These are phyloP conservation scores for Amphilophus citrinellus DNA, from an alignment of 2,113 vertebrate species.

Conservation along the genomic window DNA sequence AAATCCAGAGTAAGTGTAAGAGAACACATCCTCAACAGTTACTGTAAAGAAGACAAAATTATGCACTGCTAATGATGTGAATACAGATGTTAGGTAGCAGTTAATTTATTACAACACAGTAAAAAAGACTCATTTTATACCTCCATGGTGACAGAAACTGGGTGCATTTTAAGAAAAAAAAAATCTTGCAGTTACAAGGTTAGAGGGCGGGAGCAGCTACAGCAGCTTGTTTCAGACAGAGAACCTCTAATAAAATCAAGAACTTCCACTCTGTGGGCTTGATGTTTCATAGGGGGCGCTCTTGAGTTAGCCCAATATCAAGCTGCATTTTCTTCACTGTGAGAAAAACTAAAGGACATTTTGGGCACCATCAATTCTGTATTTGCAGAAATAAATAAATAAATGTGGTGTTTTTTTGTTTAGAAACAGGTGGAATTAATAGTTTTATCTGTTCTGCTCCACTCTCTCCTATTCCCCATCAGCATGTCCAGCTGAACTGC, in stretches of 20 bases:
- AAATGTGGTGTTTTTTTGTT: rapidly evolving
- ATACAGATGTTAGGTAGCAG: too few species aligned
- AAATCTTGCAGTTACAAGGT: too few species aligned
- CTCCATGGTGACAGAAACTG: too few species aligned
- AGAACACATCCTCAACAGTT: too few species aligned
- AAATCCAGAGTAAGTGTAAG: too few species aligned
- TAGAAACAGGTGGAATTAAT: rapidly evolving
- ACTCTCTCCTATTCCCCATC: not conserved
- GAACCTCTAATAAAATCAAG: too few species aligned
- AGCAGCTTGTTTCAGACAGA: not conserved
- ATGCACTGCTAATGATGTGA: too few species aligned
- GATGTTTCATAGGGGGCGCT: not conserved
- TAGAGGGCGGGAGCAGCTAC: too few species aligned
- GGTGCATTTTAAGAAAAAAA: too few species aligned
- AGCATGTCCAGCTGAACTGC: not conserved
- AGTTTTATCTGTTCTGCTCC: not conserved
- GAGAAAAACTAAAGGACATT: not conserved
- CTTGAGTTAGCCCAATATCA: not conserved
- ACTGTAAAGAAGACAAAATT: too few species aligned
- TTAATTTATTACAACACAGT: too few species aligned
- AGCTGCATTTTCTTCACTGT: not conserved
- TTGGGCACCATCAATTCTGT: not conserved
- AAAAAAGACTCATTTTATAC: too few species aligned
- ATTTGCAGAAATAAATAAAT: not conserved
- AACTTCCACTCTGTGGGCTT: rapidly evolving